A percentile compares a stretch with the other conserved stretches of the same genome.
Evolutionary conservation across 2,888 invertebrate genomes (phyloP).

Genomic region (Pollenia angustigena): DNA sequence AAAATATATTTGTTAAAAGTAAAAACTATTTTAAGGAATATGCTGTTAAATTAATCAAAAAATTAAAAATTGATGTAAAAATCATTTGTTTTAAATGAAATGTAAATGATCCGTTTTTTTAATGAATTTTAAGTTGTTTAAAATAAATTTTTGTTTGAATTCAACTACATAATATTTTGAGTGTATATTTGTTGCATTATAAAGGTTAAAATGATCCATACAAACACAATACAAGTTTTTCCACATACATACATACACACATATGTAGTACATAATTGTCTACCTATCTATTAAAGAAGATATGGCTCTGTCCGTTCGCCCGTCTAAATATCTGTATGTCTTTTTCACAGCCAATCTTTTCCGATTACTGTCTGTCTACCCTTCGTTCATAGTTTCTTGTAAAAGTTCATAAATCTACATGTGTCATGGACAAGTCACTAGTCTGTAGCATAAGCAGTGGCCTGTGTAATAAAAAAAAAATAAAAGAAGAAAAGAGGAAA

Average conservation of each 20-base stretch:
- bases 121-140: too few species aligned
- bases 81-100: too few species aligned
- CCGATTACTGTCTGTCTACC: not conserved
- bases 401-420: constrained; percentile 23
- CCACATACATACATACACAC: not conserved
- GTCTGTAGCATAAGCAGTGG: not conserved
- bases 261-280: not conserved
- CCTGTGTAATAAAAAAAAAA: not conserved
- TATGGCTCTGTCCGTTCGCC: not conserved
- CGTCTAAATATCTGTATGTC: not conserved
- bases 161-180: too few species aligned
- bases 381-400: not conserved
- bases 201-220: constrained; percentile 9
- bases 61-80: too few species aligned
- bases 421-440: constrained; percentile 33
- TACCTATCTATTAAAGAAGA: constrained; percentile 9
- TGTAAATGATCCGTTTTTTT: too few species aligned
- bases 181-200: not conserved
- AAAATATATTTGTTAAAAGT: too few species aligned
- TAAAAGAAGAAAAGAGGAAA: not conserved
- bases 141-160: too few species aligned
- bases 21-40: too few species aligned
- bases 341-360: not conserved
- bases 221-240: not conserved
- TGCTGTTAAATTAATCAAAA: too few species aligned